These are phyloP conservation scores for Neolamprologus devosi DNA, from an alignment of 2,113 vertebrate genomes.

Conservation along the genomic window DNA sequence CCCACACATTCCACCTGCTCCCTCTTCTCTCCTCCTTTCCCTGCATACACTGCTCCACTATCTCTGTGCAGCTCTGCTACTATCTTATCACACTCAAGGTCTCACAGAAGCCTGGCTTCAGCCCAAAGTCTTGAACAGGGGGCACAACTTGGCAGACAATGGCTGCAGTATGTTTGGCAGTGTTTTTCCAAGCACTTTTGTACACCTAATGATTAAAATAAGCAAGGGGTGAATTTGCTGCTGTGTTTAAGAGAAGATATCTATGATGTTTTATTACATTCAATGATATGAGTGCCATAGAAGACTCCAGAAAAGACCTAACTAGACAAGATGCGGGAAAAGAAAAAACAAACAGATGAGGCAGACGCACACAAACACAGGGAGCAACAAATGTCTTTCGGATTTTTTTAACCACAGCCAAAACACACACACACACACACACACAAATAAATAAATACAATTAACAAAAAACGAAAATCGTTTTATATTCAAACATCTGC, in stretches of 20 bases:
- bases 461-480: neutral
- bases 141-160: conserved; percentile 55
- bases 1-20: conserved; percentile 38
- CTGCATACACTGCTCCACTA: neutral
- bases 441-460: neutral
- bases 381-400: neutral
- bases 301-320: neutral
- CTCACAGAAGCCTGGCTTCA: conserved; percentile 55
- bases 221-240: neutral
- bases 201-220: conserved; percentile 44
- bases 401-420: neutral
- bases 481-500: neutral
- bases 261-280: neutral
- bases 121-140: conserved; percentile 50
- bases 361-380: neutral
- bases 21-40: neutral
- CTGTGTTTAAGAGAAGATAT: neutral
- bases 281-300: neutral
- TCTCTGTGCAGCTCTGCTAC: conserved; percentile 16
- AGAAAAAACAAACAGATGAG: neutral
- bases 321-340: neutral
- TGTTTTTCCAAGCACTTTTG: conserved; percentile 57
- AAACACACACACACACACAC: neutral
- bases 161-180: conserved; percentile 49
- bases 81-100: conserved; percentile 66